Percentiles rank a stretch among this genome's conserved stretches.
Conservation (phyloP, 2,113 vertebrate species). For the Bothrops jararaca region DNA sequence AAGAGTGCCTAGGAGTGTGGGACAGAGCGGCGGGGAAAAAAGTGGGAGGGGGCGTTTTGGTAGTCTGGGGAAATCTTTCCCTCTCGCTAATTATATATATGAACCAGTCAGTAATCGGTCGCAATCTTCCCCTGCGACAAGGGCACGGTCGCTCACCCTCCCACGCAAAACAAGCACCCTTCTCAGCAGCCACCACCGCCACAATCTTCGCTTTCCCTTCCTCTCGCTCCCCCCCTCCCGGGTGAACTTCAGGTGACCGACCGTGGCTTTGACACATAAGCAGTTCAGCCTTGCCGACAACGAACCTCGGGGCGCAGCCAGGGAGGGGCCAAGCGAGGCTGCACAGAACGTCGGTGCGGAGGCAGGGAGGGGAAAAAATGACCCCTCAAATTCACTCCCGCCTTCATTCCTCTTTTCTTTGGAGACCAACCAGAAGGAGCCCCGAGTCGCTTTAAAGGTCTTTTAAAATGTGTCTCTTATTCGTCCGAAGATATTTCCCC, state of each 20-base stretch:
- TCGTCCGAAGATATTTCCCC: slow-evolving; percentile 37
- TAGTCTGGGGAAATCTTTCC: slow-evolving; percentile 21
- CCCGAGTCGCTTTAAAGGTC: not conserved
- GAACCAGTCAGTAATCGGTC: slow-evolving; percentile 73
- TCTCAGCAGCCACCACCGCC: slow-evolving; percentile 65
- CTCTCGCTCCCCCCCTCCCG: slow-evolving; percentile 45
- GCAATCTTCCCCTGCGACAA: slow-evolving; percentile 78
- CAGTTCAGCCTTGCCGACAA: slow-evolving; percentile 67
- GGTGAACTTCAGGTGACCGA: slow-evolving; percentile 98
- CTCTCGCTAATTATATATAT: slow-evolving; percentile 26
- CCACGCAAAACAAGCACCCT: slow-evolving; percentile 47
- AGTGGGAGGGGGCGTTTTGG: not conserved
- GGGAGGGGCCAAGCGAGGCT: slow-evolving; percentile 34
- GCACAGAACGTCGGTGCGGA: slow-evolving; percentile 46
- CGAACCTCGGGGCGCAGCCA: slow-evolving; percentile 60
- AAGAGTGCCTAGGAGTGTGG: not conserved
- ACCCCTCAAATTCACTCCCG: slow-evolving; percentile 63
- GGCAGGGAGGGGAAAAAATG: slow-evolving; percentile 40
- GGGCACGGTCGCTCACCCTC: slow-evolving; percentile 45
- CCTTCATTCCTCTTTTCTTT: slow-evolving; percentile 44
- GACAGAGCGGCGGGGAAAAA: not conserved
- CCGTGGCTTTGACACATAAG: slow-evolving; percentile 80
- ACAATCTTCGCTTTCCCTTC: slow-evolving; percentile 69
- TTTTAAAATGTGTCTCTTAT: slow-evolving; percentile 23
- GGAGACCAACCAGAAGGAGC: slow-evolving; percentile 46